Evolutionary conservation across 2,113 vertebrate species (phyloP).

Genomic region (Sylvilagus bachmani): DNA sequence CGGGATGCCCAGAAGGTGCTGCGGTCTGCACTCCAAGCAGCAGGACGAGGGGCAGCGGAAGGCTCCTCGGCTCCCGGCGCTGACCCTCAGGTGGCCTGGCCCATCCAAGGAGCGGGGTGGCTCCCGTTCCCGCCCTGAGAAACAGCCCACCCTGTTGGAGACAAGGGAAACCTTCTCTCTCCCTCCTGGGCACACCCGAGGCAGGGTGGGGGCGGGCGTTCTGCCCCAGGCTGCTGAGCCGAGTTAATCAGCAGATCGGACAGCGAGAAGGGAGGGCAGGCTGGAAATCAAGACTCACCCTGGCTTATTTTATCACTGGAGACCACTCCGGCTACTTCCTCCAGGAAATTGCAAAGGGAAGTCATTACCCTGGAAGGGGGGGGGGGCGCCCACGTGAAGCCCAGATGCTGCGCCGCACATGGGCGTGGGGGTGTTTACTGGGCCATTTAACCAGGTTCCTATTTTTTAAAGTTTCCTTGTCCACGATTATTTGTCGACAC

Average conservation of each 20-base stretch:
- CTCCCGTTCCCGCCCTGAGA: rapidly evolving
- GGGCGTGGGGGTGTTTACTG: slow-evolving; percentile 84
- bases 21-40: rapidly evolving
- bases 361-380: slow-evolving; percentile 86
- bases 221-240: not conserved
- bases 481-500: slow-evolving; percentile 88
- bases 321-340: slow-evolving; percentile 87
- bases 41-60: not conserved
- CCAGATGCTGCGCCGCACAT: slow-evolving; percentile 87
- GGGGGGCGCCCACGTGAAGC: slow-evolving; percentile 84
- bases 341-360: slow-evolving; percentile 91
- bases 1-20: not conserved
- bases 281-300: slow-evolving; percentile 84
- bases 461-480: slow-evolving; percentile 89
- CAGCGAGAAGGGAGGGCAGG: slow-evolving; percentile 59
- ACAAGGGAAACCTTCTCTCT: no score
- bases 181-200: rapidly evolving
- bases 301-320: slow-evolving; percentile 86
- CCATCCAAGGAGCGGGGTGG: rapidly evolving
- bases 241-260: slow-evolving; percentile 83
- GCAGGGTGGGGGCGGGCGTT: not conserved
- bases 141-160: not conserved
- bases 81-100: no score
- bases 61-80: no score
- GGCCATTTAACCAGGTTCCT: slow-evolving; percentile 87